phyloP scores from a whole-genome alignment of 2,888 invertebrate species.

The Philereme vetulata region DNA sequence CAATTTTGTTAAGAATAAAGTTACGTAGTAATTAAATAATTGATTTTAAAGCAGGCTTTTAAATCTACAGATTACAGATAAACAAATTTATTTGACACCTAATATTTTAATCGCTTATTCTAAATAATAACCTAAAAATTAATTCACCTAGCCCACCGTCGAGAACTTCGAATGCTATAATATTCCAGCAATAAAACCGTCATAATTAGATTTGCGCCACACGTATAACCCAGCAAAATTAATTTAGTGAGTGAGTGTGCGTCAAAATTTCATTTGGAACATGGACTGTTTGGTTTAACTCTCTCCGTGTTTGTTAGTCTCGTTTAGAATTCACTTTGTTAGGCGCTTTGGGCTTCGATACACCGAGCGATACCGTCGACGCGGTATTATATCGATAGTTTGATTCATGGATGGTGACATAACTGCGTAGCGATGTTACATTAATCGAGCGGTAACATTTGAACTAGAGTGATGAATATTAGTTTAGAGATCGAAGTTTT shows the following conservation, averaged over 20 bases:
- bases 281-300: slow-evolving; percentile 41
- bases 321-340: slow-evolving; percentile 49
- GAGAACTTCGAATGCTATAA: slow-evolving; percentile 15
- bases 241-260: slow-evolving; percentile 49
- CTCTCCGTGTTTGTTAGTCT: slow-evolving; percentile 33
- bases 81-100: too few species aligned
- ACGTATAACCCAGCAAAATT: slow-evolving; percentile 44
- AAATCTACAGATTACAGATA: too few species aligned
- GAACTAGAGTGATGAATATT: too few species aligned
- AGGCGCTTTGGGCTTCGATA: slow-evolving; percentile 28
- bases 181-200: slow-evolving; percentile 47
- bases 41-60: too few species aligned
- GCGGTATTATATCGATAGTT: slow-evolving; percentile 5
- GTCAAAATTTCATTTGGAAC: slow-evolving; percentile 45
- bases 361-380: slow-evolving; percentile 13
- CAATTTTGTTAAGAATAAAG: too few species aligned
- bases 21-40: too few species aligned
- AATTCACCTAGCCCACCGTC: slow-evolving; percentile 5
- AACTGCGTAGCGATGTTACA: too few species aligned
- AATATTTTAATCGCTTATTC: too few species aligned
- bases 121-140: slow-evolving; percentile 7
- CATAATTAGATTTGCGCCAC: slow-evolving; percentile 50
- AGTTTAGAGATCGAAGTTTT: too few species aligned
- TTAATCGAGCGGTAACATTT: too few species aligned
- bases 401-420: slow-evolving; percentile 3